These are phyloP conservation scores for Theocolax elegans DNA, from an alignment of 1,140 invertebrate genomes.

Conservation along the genomic window DNA sequence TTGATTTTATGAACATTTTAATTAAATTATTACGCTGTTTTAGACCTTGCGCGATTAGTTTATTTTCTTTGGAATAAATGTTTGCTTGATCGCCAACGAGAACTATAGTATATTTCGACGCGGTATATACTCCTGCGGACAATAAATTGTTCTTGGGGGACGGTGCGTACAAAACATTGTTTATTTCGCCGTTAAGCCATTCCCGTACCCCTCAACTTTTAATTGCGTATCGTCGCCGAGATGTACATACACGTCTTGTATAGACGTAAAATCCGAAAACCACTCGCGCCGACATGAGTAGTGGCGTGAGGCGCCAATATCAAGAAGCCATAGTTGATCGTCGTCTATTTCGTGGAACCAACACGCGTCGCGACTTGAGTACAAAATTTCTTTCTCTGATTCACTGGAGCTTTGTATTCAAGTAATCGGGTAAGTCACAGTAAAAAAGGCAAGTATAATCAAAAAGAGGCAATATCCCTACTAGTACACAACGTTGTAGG, in stretches of 20 bases:
- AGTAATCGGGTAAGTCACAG: no score
- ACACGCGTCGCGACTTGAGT: neutral
- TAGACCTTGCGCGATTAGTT: no score
- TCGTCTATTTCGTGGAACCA: neutral
- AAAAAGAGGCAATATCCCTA: no score
- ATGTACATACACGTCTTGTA: neutral
- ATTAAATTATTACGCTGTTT: no score
- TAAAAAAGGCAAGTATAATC: no score
- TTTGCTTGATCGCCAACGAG: neutral
- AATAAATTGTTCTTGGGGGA: neutral
- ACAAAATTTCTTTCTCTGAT: neutral
- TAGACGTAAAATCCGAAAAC: neutral
- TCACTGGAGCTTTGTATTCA: no score
- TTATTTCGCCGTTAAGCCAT: neutral
- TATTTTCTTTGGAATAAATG: neutral
- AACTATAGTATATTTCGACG: neutral
- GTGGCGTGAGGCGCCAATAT: neutral
- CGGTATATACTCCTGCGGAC: neutral
- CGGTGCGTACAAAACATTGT: no score
- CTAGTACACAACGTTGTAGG: no score
- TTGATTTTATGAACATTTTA: no score
- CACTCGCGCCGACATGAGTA: neutral
- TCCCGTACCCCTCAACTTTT: neutral
- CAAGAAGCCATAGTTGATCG: neutral
- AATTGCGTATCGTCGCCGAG: no score